Base-by-base conservation (phyloP, 2,797 vertebrate species). In the Discoglossus pictus region DNA sequence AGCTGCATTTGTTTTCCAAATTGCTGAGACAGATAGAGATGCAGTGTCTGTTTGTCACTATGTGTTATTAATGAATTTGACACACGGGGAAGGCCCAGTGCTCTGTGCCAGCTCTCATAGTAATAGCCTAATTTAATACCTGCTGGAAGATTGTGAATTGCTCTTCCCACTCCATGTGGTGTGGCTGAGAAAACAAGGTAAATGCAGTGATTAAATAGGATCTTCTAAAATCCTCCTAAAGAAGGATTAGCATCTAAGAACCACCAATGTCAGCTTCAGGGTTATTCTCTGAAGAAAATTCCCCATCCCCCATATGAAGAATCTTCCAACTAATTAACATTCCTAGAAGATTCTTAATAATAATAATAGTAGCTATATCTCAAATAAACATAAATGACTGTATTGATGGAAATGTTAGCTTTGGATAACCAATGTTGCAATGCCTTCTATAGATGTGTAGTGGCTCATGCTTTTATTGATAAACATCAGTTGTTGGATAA, bases 171-270 rank as follows among this genome's bases (percentile, higher is more conserved):
- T 59, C 16, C 74, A 62, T 73, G 1, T 12, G 50, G 65, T 69
- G 53, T 61, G 73, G 68, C 12, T 1, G 52, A 21, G 55, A 65
- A 73, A 74, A 61, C 72, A 75, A 78, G 76, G 73, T 74, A 76
- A 76, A 67, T 75, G 61, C 52, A 34, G 79, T 61, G 79, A 81
- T 84, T 85, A 84, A 82, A 78, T 48, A 67, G 78, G 80, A 83
- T 85, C 78, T 76, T 43, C 72, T 78, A 73, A 80, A 85, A 83
- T 85, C 84, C 81, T 78, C 78, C 78, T 81, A 80, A 85, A 82
- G 80, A 75, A 72, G 82, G 84, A 79, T 86, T 86, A 85, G 76
- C 81, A 74, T 71, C 80, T 84, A 83, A 84, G 80, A 80, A 73
- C 76, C 76, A 77, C 63, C 80, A 85, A 85, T 85, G 82, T 84